Base-by-base conservation (phyloP, 2,113 vertebrate genomes). In the Manacus vitellinus region DNA sequence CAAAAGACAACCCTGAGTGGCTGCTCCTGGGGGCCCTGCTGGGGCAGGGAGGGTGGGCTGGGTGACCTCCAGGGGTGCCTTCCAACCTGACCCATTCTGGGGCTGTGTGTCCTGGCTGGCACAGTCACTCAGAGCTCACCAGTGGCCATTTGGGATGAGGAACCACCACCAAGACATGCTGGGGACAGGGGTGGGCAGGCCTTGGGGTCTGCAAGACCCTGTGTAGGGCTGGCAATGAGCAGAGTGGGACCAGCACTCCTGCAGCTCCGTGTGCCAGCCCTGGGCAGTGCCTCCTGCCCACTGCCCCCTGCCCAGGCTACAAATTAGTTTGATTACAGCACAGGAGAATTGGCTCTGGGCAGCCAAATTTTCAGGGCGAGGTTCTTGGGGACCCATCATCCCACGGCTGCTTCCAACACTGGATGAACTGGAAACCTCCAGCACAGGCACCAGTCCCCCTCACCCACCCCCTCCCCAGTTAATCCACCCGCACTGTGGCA, bases 161-260 rank as follows among this genome's bases (percentile, higher is more conserved):
- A 83, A 74, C 30, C 41, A 49, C 20, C 68, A 9, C 37, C 24
- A 13, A 66, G 41, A 20, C 5, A 6, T 0, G 0, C 21, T 1
- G 2, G 21, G 28, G 27, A 35, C 8, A n/a, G 49, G n/a, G 46
- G 5, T 35, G 61, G 56, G 27, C 0, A 1, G 35, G 14, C 8
- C 14, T 19, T 0, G 2, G 6, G 61, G 20, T 27, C 23, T 2
- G n/a, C n/a, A 4, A 52, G 28, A 31, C 14, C 4, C 2, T 7
- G 4, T 19, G 0, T 8, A 25, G 39, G 70, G 7, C 33, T 10
- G 37, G 35, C 16, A 12, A 30, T 0, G 4, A 70, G 73, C 56
- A 43, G 16, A 41, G 17, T 0, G 4, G 35, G 47, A 46, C 19
- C 44, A 9, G 6, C 8, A 1, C 14, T 25, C 25, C 54, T 8